Percentiles rank a stretch among this genome's conserved stretches.
Evolutionary conservation across 2,888 invertebrate genomes (phyloP).

Genomic region (Ichneumon xanthorius): DNA sequence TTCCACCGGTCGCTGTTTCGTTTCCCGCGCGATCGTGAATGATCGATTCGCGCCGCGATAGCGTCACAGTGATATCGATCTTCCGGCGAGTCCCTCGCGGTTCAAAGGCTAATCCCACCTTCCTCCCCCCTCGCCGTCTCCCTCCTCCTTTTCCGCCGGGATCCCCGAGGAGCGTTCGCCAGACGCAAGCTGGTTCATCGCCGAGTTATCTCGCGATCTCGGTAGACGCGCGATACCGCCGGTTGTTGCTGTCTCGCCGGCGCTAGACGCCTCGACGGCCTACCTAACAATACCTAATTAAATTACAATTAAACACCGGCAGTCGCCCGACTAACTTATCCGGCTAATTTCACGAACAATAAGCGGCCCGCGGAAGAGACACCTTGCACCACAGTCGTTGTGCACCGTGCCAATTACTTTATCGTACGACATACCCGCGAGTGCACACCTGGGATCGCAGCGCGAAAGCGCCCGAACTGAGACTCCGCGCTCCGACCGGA

Average conservation of each 20-base stretch:
- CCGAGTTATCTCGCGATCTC: constrained; percentile 14
- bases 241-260: constrained; percentile 33
- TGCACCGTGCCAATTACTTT: constrained; percentile 54
- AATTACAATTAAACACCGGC: constrained; percentile 75
- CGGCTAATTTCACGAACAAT: constrained; percentile 70
- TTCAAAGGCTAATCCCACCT: constrained; percentile 58
- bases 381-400: constrained; percentile 4
- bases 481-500: constrained; percentile 52
- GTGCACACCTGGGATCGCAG: constrained; percentile 42
- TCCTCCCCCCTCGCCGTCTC: not conserved
- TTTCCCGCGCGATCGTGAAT: constrained; percentile 67
- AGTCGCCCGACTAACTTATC: constrained; percentile 66
- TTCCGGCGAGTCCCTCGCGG: constrained; percentile 50
- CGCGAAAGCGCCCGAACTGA: constrained; percentile 52
- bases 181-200: constrained; percentile 1
- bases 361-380: constrained; percentile 25
- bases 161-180: constrained; percentile 6
- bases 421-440: constrained; percentile 29
- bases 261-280: constrained; percentile 37
- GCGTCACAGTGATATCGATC: constrained; percentile 70
- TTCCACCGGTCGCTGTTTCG: constrained; percentile 15
- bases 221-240: constrained; percentile 20
- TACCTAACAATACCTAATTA: constrained; percentile 76
- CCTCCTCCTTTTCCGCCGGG: constrained; percentile 17
- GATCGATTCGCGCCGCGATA: constrained; percentile 72